Percentiles rank a stretch among this genome's conserved stretches.
phyloP scores from a whole-genome alignment of 2,113 vertebrate species.

The Gasterosteus nipponicus region DNA sequence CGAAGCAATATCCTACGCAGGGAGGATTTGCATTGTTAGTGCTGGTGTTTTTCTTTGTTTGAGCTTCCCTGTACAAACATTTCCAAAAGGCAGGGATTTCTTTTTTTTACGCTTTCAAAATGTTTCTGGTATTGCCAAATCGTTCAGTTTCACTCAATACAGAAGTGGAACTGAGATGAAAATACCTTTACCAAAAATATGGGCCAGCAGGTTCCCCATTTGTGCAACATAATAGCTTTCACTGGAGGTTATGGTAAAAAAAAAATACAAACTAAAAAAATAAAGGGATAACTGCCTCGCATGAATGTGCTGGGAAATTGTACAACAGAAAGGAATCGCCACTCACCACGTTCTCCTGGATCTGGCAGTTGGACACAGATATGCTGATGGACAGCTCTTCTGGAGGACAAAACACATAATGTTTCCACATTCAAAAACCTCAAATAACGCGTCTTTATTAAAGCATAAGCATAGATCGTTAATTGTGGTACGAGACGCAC shows the following conservation, averaged over 20 bases:
- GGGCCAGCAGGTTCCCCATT: conserved; percentile 48
- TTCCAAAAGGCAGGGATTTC: too few species aligned
- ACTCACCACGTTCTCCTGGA: conserved; percentile 99
- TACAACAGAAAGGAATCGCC: conserved; percentile 49
- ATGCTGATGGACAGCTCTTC: conserved; percentile 97
- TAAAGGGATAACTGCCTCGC: background rate
- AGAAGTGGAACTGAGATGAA: conserved; percentile 57
- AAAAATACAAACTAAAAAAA: background rate
- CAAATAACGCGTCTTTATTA: conserved; percentile 14
- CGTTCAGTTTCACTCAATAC: conserved; percentile 53
- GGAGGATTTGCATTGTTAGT: conserved; percentile 32
- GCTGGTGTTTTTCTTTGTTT: conserved; percentile 15
- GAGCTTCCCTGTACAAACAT: conserved; percentile 31
- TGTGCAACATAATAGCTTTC: conserved; percentile 13
- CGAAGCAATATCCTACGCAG: conserved; percentile 92
- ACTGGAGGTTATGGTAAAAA: conserved; percentile 31
- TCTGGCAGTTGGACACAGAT: conserved; percentile 96
- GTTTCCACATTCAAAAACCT: conserved; percentile 32
- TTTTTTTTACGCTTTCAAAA: conserved; percentile 14
- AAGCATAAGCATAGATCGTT: conserved; percentile 35
- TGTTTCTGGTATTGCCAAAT: conserved; percentile 52
- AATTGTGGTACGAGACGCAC: conserved; percentile 22
- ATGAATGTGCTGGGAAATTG: conserved; percentile 57
- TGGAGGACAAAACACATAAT: conserved; percentile 73
- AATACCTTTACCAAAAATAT: conserved; percentile 15